Conservation (phyloP, 2,888 invertebrate genomes). For the Latrodectus elegans region DNA sequence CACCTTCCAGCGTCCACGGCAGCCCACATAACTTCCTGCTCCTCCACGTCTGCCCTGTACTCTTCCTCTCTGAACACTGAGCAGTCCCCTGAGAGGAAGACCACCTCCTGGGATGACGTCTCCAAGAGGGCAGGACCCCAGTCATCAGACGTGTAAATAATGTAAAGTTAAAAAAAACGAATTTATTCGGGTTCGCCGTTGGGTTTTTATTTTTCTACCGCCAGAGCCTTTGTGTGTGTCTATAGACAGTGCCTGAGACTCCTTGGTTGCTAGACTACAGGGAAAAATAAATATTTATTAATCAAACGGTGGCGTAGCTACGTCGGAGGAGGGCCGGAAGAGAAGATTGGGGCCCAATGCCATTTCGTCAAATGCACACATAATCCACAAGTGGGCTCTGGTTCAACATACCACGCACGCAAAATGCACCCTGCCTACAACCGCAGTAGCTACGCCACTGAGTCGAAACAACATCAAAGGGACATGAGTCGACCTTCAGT, state of each 20-base stretch:
- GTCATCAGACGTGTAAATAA: constrained; percentile 68
- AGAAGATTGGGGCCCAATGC: constrained; percentile 24
- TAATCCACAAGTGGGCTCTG: constrained; percentile 38
- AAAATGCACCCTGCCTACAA: constrained; percentile 40
- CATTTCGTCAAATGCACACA: constrained; percentile 33
- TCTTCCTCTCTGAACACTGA: constrained; percentile 10
- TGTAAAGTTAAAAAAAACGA: constrained; percentile 52
- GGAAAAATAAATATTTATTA: constrained; percentile 9
- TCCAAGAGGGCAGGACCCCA: constrained; percentile 47
- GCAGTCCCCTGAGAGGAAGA: constrained; percentile 44
- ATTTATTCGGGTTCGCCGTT: constrained; percentile 51
- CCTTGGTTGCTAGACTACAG: constrained; percentile 64
- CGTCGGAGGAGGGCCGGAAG: constrained; percentile 21
- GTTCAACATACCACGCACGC: constrained; percentile 24
- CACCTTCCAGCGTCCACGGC: constrained; percentile 39
- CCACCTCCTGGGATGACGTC: constrained; percentile 67
- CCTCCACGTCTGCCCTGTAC: constrained; percentile 61
- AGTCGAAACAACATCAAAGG: constrained; percentile 39
- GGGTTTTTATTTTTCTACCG: constrained; percentile 70
- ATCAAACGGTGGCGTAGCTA: constrained; percentile 46
- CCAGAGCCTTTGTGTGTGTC: constrained; percentile 69
- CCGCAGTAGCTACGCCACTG: constrained; percentile 53
- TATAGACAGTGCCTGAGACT: constrained; percentile 70
- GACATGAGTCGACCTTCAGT: constrained; percentile 67
- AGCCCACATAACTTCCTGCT: constrained; percentile 30